phyloP scores from a whole-genome alignment of 1,140 invertebrate species.

The Drosophila sucinea region DNA sequence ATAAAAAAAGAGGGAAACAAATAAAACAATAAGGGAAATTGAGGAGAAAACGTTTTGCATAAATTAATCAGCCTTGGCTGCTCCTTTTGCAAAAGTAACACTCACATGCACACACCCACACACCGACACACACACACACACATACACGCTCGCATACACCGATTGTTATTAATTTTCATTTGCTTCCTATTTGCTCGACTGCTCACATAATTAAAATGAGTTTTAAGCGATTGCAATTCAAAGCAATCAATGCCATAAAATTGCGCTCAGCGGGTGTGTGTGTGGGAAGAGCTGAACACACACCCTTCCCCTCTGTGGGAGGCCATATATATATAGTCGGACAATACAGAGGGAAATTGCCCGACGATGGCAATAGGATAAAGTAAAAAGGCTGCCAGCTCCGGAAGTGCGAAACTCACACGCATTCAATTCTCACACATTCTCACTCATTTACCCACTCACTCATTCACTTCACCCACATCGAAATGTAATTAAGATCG shows the following conservation, averaged over 20 bases:
- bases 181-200: constrained; percentile 19
- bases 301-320: no score
- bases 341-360: neutral
- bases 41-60: constrained; percentile 28
- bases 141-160: constrained; percentile 6
- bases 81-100: no score
- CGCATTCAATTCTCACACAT: constrained; percentile 21
- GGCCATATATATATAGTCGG: no score
- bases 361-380: neutral
- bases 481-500: constrained; percentile 73
- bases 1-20: constrained; percentile 7
- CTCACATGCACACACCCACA: neutral
- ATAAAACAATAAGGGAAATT: constrained; percentile 19
- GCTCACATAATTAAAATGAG: constrained; percentile 56
- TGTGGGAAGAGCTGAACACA: neutral
- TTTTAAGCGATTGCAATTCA: constrained; percentile 71
- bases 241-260: constrained; percentile 44
- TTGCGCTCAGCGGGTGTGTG: constrained; percentile 5
- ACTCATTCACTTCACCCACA: constrained; percentile 5
- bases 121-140: constrained; percentile 34
- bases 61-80: constrained; percentile 49
- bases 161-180: constrained; percentile 68
- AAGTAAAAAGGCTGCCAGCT: neutral
- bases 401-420: constrained; percentile 25
- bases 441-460: neutral